Conservation (phyloP, 2,113 vertebrate genomes). For the Steatornis caripensis region DNA sequence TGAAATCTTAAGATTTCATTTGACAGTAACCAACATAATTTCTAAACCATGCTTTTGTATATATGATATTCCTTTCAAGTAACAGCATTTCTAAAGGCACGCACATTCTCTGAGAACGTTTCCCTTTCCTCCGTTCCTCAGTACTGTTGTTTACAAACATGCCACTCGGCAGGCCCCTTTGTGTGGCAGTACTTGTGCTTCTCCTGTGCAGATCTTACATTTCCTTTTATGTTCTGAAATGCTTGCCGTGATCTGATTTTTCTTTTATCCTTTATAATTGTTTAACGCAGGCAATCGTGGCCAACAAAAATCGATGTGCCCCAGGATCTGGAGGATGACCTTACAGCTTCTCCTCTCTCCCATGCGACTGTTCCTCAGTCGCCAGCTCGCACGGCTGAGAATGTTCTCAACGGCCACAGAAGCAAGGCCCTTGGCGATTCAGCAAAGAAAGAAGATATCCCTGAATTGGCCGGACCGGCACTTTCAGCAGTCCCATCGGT, state of each 20-base stretch:
- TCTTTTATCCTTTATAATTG: neutral
- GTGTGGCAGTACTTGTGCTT: neutral
- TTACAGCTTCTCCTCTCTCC: conserved; percentile 89
- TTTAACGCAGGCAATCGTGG: conserved; percentile 87
- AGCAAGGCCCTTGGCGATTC: conserved; percentile 84
- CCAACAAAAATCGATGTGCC: conserved; percentile 92
- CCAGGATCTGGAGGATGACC: conserved; percentile 93
- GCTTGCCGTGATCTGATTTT: neutral
- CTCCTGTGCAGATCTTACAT: neutral
- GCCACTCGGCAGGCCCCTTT: neutral
- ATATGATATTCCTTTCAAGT: neutral
- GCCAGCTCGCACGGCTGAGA: conserved; percentile 87
- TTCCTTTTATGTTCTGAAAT: neutral
- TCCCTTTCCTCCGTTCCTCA: neutral
- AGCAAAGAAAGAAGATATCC: conserved; percentile 80
- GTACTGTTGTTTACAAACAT: neutral
- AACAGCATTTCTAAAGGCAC: neutral
- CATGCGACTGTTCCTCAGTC: conserved; percentile 85
- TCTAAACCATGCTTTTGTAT: neutral
- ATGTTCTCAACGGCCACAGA: conserved; percentile 89
- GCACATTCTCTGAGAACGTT: neutral
- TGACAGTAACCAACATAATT: neutral
- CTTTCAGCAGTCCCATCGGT: conserved; percentile 40
- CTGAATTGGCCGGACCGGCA: conserved; percentile 69
- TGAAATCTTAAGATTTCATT: neutral